Evolutionary conservation across 2,113 vertebrate genomes (phyloP).

Genomic region (Eonycteris spelaea): DNA sequence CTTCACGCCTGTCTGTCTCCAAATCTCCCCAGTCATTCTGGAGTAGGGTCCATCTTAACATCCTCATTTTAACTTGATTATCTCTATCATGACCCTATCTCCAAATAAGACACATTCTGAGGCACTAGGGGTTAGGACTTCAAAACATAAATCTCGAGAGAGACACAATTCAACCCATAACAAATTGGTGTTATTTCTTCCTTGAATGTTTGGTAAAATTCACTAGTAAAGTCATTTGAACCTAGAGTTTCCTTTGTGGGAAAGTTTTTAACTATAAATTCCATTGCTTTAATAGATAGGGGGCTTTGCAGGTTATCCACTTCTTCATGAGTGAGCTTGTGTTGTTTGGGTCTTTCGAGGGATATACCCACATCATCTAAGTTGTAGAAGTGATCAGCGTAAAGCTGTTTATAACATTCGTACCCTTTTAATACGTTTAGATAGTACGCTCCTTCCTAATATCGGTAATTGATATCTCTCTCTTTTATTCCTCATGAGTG

Average conservation of each 20-base stretch:
- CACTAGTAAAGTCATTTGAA: neutral
- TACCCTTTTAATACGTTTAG: neutral
- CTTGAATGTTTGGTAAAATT: neutral
- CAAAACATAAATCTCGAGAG: neutral
- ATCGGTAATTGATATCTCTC: neutral
- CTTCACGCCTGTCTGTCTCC: neutral
- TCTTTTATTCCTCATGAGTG: neutral
- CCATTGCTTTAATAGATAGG: neutral
- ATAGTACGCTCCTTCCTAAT: neutral
- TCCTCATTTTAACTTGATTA: neutral
- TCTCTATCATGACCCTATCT: neutral
- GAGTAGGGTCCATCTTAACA: neutral
- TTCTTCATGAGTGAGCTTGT: neutral
- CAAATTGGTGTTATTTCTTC: neutral
- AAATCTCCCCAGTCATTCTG: neutral
- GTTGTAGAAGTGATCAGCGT: neutral
- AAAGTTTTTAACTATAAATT: conserved; percentile 44
- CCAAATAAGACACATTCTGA: neutral
- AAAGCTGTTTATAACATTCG: neutral
- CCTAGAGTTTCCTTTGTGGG: conserved; percentile 6
- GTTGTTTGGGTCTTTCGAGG: neutral
- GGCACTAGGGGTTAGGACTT: neutral
- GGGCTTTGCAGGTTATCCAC: neutral
- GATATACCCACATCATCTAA: neutral
- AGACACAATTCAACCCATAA: neutral